A percentile compares a stretch with the other conserved stretches of the same genome.
Evolutionary conservation across 2,113 vertebrate species (phyloP).

Genomic region (Rattus rattus): DNA sequence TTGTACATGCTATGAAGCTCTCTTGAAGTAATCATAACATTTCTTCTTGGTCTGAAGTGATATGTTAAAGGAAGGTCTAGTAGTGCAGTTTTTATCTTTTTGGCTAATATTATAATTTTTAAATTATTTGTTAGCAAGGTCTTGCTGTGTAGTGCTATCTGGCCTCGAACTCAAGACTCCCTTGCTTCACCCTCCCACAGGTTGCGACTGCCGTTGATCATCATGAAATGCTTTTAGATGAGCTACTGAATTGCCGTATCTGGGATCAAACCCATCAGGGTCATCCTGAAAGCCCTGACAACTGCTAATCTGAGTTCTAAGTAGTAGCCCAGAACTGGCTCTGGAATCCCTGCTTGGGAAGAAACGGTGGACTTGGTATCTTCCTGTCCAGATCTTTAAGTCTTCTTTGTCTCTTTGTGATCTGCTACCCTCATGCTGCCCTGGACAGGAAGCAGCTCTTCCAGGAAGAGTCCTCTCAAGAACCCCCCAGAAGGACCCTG

Average conservation of each 20-base stretch:
- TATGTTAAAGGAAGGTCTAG: neutral
- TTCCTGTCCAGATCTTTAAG: neutral
- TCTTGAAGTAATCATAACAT: neutral
- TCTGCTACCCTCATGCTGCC: neutral
- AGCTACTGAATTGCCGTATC: neutral
- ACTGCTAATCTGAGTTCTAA: neutral
- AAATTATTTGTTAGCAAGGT: neutral
- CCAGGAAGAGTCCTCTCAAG: neutral
- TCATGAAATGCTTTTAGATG: neutral
- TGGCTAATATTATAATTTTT: neutral
- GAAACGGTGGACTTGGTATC: neutral
- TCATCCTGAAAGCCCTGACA: neutral
- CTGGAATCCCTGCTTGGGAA: neutral
- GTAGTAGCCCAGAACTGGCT: neutral
- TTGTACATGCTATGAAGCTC: neutral
- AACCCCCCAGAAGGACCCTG: neutral
- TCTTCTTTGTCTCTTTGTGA: neutral
- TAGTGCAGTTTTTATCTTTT: neutral
- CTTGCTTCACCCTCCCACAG: neutral
- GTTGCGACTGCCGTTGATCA: neutral
- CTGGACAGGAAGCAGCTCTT: neutral
- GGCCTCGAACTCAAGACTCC: neutral
- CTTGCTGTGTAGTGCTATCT: neutral
- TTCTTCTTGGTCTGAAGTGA: constrained; percentile 9
- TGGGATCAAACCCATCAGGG: neutral